These are phyloP conservation scores for Fregata magnificens DNA, from an alignment of 2,113 vertebrate species.

Conservation along the genomic window DNA sequence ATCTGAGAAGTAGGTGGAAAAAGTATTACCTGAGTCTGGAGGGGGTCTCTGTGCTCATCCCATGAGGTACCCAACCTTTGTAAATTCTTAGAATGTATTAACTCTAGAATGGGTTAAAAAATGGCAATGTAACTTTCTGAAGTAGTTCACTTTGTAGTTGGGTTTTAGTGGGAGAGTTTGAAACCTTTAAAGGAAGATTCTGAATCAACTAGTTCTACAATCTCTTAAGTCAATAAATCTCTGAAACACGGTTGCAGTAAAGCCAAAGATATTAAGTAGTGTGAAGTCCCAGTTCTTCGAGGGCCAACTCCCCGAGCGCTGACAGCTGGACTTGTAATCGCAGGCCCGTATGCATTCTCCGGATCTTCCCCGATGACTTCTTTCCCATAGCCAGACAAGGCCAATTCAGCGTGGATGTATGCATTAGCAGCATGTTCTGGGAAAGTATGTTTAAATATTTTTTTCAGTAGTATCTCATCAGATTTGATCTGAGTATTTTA, in stretches of 20 bases:
- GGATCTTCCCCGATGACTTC: not conserved
- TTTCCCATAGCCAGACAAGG: fast-evolving
- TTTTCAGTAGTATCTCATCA: not conserved
- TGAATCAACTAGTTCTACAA: fast-evolving
- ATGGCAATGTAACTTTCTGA: fast-evolving
- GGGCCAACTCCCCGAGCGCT: not conserved
- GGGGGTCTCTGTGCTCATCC: not conserved
- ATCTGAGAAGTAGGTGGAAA: not conserved
- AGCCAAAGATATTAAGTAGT: not conserved
- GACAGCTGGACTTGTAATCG: not conserved
- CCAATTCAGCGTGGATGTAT: fast-evolving
- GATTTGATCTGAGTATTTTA: not conserved
- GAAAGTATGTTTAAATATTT: fast-evolving
- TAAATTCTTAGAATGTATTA: fast-evolving
- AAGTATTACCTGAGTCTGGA: no score
- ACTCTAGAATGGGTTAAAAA: not conserved
- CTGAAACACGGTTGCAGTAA: not conserved
- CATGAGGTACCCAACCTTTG: fast-evolving
- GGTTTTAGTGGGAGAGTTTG: not conserved
- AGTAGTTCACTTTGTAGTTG: not conserved
- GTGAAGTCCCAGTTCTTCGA: not conserved
- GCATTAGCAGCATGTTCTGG: not conserved
- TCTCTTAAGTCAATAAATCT: not conserved
- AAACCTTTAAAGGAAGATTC: fast-evolving
- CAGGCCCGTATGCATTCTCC: fast-evolving